Evolutionary conservation across 2,113 vertebrate species (phyloP).

Genomic region (Cyprinodon brontotheroides): DNA sequence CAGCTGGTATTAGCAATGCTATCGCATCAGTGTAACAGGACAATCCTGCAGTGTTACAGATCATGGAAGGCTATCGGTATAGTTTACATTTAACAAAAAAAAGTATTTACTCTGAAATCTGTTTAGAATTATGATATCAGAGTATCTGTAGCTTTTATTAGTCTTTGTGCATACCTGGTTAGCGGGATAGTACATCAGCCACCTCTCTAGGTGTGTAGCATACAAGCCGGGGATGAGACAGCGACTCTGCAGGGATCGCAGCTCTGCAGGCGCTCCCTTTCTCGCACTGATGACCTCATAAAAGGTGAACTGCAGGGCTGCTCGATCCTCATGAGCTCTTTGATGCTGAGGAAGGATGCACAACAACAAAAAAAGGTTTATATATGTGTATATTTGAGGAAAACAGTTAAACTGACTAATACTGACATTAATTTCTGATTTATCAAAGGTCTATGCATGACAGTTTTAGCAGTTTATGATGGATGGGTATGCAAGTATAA

Average conservation of each 20-base stretch:
- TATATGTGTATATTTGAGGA: background rate
- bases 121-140: background rate
- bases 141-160: background rate
- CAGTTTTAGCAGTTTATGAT: conserved; percentile 11
- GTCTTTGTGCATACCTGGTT: conserved; percentile 83
- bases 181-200: conserved; percentile 90
- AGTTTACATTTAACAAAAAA: background rate
- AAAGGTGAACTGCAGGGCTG: conserved; percentile 91
- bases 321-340: conserved; percentile 89
- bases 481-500: conserved; percentile 12
- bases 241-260: conserved; percentile 89
- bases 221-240: conserved; percentile 93
- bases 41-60: background rate
- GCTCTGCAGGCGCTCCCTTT: conserved; percentile 82
- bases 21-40: background rate
- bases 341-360: conserved; percentile 83
- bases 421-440: conserved; percentile 42
- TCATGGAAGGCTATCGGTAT: background rate
- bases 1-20: background rate
- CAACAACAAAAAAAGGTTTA: conserved; percentile 1
- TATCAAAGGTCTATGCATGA: conserved; percentile 22
- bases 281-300: conserved; percentile 93
- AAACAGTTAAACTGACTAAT: conserved; percentile 16
- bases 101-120: background rate
- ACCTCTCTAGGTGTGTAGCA: conserved; percentile 89